phyloP scores from a whole-genome alignment of 2,888 invertebrate genomes.

The Acanthacorydalis orientalis region DNA sequence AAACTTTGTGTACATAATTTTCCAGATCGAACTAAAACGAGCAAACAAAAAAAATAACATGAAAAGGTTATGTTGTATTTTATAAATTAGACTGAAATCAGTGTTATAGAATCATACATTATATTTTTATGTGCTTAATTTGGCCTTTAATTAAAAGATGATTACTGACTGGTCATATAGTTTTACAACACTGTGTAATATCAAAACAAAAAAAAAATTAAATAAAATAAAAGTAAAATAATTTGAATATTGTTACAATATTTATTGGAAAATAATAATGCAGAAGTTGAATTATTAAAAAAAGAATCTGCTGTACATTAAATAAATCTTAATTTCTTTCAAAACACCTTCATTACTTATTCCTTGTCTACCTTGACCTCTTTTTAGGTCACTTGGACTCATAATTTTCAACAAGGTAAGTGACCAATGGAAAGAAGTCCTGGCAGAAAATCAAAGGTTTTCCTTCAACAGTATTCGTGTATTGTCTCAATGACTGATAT shows the following conservation, averaged over 20 bases:
- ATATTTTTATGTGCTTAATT: slow-evolving; percentile 8
- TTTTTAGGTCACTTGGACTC: too few relatives aligned
- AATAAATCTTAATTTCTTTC: too few relatives aligned
- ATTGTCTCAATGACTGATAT: too few relatives aligned
- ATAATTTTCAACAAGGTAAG: too few relatives aligned
- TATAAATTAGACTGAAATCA: slow-evolving; percentile 6
- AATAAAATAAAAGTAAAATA: background rate
- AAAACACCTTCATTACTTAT: too few relatives aligned
- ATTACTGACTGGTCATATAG: slow-evolving; percentile 6
- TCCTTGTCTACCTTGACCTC: too few relatives aligned
- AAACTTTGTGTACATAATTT: background rate
- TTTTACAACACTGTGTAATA: slow-evolving; percentile 3
- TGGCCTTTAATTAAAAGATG: slow-evolving; percentile 3
- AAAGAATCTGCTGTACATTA: too few relatives aligned
- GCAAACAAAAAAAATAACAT: background rate
- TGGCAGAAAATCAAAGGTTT: too few relatives aligned
- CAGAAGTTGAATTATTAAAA: slow-evolving; percentile 3
- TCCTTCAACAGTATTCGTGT: too few relatives aligned
- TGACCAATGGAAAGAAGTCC: too few relatives aligned
- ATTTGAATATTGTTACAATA: slow-evolving; percentile 5
- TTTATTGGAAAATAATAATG: slow-evolving; percentile 1
- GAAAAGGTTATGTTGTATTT: background rate
- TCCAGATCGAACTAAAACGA: background rate
- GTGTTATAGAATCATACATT: slow-evolving; percentile 6
- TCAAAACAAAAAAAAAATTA: background rate